Evolutionary conservation across 1,140 invertebrate genomes (phyloP).

Genomic region (Chlorops oryzae): DNA sequence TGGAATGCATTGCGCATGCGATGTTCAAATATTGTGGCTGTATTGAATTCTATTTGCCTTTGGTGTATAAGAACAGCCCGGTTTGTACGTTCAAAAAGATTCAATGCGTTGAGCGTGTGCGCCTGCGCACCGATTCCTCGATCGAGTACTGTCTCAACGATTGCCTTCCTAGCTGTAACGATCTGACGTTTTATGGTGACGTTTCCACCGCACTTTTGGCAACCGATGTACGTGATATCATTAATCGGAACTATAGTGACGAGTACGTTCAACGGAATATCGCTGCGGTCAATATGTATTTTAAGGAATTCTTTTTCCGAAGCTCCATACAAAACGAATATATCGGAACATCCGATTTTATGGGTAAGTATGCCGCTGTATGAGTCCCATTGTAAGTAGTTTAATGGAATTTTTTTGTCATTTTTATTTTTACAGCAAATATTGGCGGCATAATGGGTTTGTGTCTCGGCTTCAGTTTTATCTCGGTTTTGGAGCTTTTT

Average conservation of each 20-base stretch:
- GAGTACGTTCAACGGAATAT: conserved; percentile 67
- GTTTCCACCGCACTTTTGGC: no score
- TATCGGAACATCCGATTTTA: conserved; percentile 67
- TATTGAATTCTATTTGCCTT: conserved; percentile 62
- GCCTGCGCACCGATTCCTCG: conserved; percentile 16
- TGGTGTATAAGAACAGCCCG: no score
- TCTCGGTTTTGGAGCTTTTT: conserved; percentile 67
- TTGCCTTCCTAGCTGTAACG: no score
- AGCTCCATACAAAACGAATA: conserved; percentile 64
- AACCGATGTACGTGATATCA: no score
- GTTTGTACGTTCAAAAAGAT: no score
- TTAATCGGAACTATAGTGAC: no score
- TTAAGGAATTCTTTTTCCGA: conserved; percentile 61
- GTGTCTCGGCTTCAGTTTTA: conserved; percentile 73
- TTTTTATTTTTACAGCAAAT: conserved; percentile 56
- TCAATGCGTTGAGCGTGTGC: no score
- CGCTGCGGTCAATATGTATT: conserved; percentile 66
- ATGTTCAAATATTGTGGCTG: conserved; percentile 59
- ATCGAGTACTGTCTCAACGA: conserved; percentile 39
- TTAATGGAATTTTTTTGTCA: not conserved
- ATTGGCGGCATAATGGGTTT: conserved; percentile 72
- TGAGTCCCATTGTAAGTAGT: not conserved
- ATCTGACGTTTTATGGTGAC: no score
- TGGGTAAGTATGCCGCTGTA: conserved; percentile 63
- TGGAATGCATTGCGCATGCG: conserved; percentile 62